Base-by-base conservation (phyloP, 1,140 invertebrate genomes). In the Listronotus bonariensis region DNA sequence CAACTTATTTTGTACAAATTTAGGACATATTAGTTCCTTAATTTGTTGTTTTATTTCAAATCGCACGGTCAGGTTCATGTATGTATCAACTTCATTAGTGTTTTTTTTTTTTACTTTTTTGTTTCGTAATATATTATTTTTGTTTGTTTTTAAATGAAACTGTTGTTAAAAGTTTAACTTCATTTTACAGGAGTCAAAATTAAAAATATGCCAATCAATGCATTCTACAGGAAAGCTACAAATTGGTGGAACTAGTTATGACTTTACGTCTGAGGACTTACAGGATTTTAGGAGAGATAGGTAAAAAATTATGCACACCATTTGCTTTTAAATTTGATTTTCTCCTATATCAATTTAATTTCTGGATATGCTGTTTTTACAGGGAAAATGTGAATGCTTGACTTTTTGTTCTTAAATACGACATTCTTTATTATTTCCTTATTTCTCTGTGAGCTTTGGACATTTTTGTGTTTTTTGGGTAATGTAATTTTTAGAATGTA, bases 251-350 rank as follows among this genome's bases (percentile, higher is more conserved):
- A 83, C 86, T 73, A 82, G 88, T 51, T 92, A 91, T 79, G 90
- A 92, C 78, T 93, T 95, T 73, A 93, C 90, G 54, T 92, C 93
- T 43, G 93, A 97, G 80, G 94, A 97, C 82, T 79, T 98, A 69
- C 88, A 92, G 76, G 90, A 95, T 78, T 79, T n/a, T 95, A 66
- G 90, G 92, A 40, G 93, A 97, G 82, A 92, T 98, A 71, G 96
- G 64, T 65, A 32, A 38, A 26, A 26, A 26, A 3, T 3, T 26
- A 26, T 26, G 20, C 5, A 26, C 2, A 26, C 20, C 20, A 26
- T 1, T 1, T 26, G 20, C 5, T 26, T 26, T 26, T 26, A 26
- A 26, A 26, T 5, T 26, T 26, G 20, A 26, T 26, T 26, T 5
- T 1, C 20, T 26, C 20, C 20, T 26, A 5, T 26, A 26, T 26